phyloP scores from a whole-genome alignment of 2,113 vertebrate genomes.

The Solenodon paradoxus region DNA sequence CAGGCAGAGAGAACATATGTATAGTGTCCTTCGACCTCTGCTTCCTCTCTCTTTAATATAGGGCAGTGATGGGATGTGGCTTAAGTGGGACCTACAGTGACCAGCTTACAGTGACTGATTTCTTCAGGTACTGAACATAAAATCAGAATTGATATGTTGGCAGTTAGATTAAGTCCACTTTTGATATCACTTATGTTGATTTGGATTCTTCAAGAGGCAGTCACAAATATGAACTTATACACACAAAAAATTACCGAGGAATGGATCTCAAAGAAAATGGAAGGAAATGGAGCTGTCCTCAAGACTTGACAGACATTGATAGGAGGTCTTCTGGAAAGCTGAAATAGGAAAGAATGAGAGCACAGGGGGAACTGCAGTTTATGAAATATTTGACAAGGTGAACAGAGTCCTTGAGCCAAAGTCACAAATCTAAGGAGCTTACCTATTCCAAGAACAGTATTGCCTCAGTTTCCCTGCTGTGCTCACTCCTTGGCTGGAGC shows the following conservation, averaged over 20 bases:
- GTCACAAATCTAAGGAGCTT: not conserved
- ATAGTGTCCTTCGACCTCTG: no score
- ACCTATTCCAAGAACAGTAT: not conserved
- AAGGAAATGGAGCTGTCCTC: not conserved
- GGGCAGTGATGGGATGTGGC: not conserved
- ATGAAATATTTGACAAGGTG: no score
- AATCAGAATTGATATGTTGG: not conserved
- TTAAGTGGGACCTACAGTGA: no score
- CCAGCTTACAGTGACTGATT: no score
- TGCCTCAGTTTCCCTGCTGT: not conserved
- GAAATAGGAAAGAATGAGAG: not conserved
- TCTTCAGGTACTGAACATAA: no score
- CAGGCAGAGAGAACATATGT: no score
- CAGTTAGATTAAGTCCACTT: not conserved
- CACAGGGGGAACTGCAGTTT: fast-evolving
- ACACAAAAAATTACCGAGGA: not conserved
- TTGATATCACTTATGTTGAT: not conserved
- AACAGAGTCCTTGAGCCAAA: not conserved
- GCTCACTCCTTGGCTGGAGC: not conserved
- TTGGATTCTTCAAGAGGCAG: not conserved
- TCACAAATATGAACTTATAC: not conserved
- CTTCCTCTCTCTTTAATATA: no score
- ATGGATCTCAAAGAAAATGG: not conserved
- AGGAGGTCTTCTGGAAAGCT: not conserved
- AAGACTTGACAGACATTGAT: not conserved